Evolutionary conservation across 2,113 vertebrate genomes (phyloP).

Genomic region (Psephotus haematonotus): DNA sequence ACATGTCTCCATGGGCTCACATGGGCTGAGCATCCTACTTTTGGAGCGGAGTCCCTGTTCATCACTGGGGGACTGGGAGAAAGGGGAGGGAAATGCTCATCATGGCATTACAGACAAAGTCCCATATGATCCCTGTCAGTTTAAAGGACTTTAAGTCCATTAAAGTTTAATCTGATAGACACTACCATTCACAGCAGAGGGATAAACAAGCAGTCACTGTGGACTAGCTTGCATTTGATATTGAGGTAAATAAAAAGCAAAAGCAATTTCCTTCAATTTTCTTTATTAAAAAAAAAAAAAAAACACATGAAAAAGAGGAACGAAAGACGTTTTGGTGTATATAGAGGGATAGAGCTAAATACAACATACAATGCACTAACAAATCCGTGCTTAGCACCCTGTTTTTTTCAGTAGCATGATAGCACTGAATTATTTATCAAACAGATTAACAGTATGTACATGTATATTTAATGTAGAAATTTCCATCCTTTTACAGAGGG

Average conservation of each 20-base stretch:
- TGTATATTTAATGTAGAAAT: slow-evolving; percentile 65
- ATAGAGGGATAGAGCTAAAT: not conserved
- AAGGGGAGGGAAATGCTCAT: not conserved
- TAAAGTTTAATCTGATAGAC: not conserved
- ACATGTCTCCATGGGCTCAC: accelerated
- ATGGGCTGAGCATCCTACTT: not conserved
- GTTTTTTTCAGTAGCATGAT: not conserved
- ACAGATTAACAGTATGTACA: slow-evolving; percentile 22
- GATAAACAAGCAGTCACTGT: not conserved
- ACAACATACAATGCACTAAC: not conserved
- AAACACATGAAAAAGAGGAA: not conserved
- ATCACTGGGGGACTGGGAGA: not conserved
- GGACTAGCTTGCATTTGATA: not conserved
- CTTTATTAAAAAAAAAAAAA: not conserved
- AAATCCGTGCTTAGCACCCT: not conserved
- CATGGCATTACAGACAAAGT: not conserved
- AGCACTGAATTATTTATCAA: slow-evolving; percentile 65
- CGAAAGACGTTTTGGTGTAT: not conserved
- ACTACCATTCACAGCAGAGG: not conserved
- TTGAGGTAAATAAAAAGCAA: not conserved
- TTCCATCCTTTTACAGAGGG: slow-evolving; percentile 12
- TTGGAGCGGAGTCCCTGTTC: not conserved
- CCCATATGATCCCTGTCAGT: not conserved
- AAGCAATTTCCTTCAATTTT: not conserved
- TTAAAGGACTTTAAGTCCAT: not conserved